Conservation (phyloP, 2,797 vertebrate species). For the Sebastes hubbsi region DNA sequence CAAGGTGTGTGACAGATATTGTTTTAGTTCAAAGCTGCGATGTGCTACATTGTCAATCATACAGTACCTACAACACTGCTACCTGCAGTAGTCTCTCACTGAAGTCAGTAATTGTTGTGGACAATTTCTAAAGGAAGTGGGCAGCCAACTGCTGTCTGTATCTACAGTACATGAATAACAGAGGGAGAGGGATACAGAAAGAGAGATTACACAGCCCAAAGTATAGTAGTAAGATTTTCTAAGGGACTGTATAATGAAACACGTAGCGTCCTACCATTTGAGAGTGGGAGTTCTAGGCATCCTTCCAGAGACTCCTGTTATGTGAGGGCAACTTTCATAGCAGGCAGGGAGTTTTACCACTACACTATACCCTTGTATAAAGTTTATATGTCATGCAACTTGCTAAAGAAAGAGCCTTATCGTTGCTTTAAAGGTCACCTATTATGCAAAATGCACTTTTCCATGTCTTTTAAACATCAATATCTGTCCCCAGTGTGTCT, state of each 20-base stretch:
- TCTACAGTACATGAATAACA: neutral
- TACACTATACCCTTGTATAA: neutral
- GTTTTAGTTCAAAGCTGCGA: constrained; percentile 55
- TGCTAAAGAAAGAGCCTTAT: neutral
- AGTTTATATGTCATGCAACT: constrained; percentile 12
- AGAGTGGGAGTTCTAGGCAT: constrained; percentile 17
- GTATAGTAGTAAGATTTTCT: constrained; percentile 7
- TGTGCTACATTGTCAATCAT: constrained; percentile 51
- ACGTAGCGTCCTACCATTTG: neutral
- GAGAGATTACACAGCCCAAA: constrained; percentile 12
- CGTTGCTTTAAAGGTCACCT: neutral
- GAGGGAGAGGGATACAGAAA: neutral
- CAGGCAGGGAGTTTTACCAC: constrained; percentile 2
- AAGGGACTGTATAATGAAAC: constrained; percentile 1
- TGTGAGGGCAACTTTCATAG: neutral
- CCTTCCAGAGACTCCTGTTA: constrained; percentile 21
- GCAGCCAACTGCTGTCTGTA: neutral
- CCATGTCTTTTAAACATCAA: too few relatives aligned
- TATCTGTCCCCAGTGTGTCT: too few relatives aligned
- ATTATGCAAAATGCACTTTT: too few relatives aligned
- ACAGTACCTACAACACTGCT: neutral
- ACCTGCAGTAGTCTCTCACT: constrained; percentile 11
- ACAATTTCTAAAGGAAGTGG: constrained; percentile 13
- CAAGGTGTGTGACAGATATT: constrained; percentile 47
- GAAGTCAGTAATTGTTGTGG: constrained; percentile 22